Percentiles rank a stretch among this genome's conserved stretches.
These are phyloP conservation scores for Vireo griseus DNA, from an alignment of 2,797 vertebrate species.

Conservation along the genomic window DNA sequence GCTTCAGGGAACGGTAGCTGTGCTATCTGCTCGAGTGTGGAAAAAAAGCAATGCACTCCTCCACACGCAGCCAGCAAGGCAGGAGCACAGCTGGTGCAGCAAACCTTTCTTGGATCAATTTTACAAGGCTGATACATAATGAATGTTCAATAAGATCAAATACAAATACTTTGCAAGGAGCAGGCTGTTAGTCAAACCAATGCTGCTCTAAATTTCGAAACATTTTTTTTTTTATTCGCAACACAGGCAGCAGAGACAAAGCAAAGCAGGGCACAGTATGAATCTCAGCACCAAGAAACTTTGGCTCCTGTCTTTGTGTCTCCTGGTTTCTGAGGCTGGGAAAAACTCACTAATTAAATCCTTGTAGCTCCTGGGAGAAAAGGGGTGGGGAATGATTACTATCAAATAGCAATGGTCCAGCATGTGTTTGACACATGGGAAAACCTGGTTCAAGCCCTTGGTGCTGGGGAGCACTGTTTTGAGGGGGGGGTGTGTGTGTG, in stretches of 20 bases:
- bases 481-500: too few relatives aligned
- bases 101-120: not conserved
- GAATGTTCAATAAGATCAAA: conserved; percentile 7
- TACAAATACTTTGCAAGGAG: not conserved
- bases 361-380: not conserved
- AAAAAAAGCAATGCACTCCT: not conserved
- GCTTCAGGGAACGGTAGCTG: conserved; percentile 56
- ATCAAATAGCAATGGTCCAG: not conserved
- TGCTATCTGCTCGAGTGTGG: conserved; percentile 57
- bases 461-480: not conserved
- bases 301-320: not conserved
- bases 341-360: conserved; percentile 23
- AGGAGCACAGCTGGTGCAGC: not conserved
- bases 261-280: not conserved
- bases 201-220: not conserved
- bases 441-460: not conserved
- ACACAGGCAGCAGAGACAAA: not conserved
- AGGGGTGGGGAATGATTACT: not conserved
- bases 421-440: not conserved
- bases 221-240: not conserved
- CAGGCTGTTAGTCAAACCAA: not conserved
- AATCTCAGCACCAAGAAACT: not conserved
- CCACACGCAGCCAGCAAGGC: not conserved
- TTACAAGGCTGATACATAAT: not conserved
- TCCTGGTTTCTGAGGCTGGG: not conserved